Percentiles rank a stretch among this genome's conserved stretches.
Evolutionary conservation across 2,888 invertebrate species (phyloP).

Genomic region (Prosapia bicincta): DNA sequence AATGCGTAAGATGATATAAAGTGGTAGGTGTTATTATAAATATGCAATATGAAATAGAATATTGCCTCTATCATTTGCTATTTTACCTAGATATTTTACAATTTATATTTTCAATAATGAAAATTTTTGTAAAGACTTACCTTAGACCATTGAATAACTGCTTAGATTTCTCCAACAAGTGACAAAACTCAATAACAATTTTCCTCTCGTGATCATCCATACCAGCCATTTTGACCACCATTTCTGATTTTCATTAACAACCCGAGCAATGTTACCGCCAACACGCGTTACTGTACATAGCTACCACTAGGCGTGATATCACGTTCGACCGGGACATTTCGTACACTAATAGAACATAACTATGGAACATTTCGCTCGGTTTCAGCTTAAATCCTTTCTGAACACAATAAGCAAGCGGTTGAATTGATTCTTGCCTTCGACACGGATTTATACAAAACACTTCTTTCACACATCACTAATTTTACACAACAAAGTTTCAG

Average conservation of each 20-base stretch:
- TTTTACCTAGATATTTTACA: too few species aligned
- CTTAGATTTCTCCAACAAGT: slow-evolving; percentile 93
- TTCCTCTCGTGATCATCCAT: slow-evolving; percentile 86
- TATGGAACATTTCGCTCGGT: neutral
- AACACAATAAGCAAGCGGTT: neutral
- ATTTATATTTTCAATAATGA: too few species aligned
- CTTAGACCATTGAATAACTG: slow-evolving; percentile 94
- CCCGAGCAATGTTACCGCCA: slow-evolving; percentile 17
- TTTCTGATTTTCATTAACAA: slow-evolving; percentile 32
- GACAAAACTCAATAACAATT: slow-evolving; percentile 93
- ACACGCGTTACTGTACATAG: neutral
- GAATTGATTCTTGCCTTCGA: neutral
- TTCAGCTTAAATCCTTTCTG: neutral
- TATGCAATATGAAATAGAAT: too few species aligned
- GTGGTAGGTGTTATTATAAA: too few species aligned
- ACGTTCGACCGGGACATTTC: neutral
- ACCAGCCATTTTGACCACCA: slow-evolving; percentile 57
- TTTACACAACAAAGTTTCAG: neutral
- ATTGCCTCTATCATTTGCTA: too few species aligned
- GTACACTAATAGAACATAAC: neutral
- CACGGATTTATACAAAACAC: neutral
- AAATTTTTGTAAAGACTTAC: slow-evolving; percentile 57
- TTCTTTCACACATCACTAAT: neutral
- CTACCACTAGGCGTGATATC: neutral
- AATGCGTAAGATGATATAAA: too few species aligned